Percentiles rank a stretch among this genome's conserved stretches.
These are phyloP conservation scores for Synergus itoensis DNA, from an alignment of 2,888 invertebrate species.

Conservation along the genomic window DNA sequence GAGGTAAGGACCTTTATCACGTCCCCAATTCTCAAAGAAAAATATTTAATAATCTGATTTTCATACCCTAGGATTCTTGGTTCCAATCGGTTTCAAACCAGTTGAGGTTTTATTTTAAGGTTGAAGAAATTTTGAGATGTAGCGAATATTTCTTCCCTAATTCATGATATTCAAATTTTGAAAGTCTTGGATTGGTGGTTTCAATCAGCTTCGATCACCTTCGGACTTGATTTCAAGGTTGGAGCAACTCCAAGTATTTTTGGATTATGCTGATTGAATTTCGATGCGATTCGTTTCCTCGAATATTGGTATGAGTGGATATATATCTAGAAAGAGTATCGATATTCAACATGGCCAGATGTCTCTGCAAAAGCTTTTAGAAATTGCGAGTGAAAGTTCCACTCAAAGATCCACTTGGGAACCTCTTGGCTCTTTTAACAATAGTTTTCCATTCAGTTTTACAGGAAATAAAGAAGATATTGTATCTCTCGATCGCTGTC, in stretches of 20 bases:
- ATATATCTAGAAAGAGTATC: constrained; percentile 29
- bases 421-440: constrained; percentile 1
- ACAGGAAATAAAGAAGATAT: constrained; percentile 18
- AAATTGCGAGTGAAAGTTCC: constrained; percentile 19
- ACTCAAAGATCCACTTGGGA: constrained; percentile 4
- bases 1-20: neutral
- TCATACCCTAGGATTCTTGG: neutral
- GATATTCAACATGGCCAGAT: constrained; percentile 31
- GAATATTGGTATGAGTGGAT: neutral
- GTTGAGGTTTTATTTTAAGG: neutral
- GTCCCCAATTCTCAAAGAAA: neutral
- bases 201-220: too few relatives aligned
- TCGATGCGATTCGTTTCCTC: neutral
- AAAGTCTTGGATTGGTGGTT: neutral
- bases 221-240: neutral
- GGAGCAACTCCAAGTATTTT: neutral
- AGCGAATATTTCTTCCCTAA: neutral
- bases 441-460: neutral
- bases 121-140: neutral
- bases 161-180: neutral
- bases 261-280: neutral
- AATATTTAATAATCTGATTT: neutral
- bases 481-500: constrained; percentile 22
- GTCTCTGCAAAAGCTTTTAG: constrained; percentile 35
- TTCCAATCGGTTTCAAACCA: neutral